Evolutionary conservation across 2,113 vertebrate species (phyloP).

Genomic region (Brachyistius frenatus): DNA sequence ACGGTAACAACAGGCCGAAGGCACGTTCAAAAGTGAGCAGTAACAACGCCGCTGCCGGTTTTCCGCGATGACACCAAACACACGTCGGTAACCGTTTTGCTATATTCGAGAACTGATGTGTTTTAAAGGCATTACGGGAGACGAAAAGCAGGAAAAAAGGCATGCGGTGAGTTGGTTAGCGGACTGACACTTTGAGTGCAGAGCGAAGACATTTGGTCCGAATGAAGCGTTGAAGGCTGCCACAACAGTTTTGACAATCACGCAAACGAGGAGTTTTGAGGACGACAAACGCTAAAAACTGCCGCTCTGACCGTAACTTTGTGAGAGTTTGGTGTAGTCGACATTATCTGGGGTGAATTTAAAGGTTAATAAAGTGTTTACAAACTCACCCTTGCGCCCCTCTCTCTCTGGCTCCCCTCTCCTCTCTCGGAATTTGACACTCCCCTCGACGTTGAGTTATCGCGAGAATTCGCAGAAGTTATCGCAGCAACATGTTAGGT

Average conservation of each 20-base stretch:
- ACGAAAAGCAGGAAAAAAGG: constrained; percentile 8
- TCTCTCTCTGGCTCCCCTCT: constrained; percentile 79
- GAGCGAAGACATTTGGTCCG: constrained; percentile 65
- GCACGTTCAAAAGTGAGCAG: constrained; percentile 43
- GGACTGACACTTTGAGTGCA: constrained; percentile 76
- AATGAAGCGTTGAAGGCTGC: constrained; percentile 62
- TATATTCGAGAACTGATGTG: neutral
- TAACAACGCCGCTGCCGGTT: constrained; percentile 42
- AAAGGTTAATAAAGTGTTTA: constrained; percentile 84
- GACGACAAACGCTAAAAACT: constrained; percentile 37
- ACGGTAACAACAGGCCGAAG: constrained; percentile 76
- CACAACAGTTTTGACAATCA: constrained; percentile 69
- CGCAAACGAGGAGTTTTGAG: constrained; percentile 30
- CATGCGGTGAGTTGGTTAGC: constrained; percentile 67
- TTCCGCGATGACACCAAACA: constrained; percentile 37
- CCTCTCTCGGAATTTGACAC: constrained; percentile 87
- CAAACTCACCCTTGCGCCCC: constrained; percentile 88
- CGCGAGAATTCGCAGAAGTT: constrained; percentile 77
- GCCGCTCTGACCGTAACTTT: neutral
- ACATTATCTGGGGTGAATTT: constrained; percentile 33
- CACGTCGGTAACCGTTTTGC: neutral
- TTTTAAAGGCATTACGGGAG: neutral
- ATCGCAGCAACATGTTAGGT: neutral
- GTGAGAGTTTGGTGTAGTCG: constrained; percentile 5
- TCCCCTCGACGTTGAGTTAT: constrained; percentile 78